A percentile compares a stretch with the other conserved stretches of the same genome.
Conservation (phyloP, 2,113 vertebrate genomes). For the Cyanistes caeruleus region DNA sequence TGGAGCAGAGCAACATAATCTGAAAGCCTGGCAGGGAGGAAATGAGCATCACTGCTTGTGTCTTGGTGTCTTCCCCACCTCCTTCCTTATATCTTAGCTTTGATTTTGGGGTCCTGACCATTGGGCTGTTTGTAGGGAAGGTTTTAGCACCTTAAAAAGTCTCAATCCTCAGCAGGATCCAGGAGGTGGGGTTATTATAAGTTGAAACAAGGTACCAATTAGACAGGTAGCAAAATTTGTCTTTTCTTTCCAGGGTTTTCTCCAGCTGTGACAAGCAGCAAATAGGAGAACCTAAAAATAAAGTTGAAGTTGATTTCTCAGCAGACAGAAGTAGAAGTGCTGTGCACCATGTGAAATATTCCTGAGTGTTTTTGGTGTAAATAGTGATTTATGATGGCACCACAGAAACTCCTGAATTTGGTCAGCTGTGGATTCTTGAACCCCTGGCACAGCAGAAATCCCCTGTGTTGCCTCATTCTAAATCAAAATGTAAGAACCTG, state of each 20-base stretch:
- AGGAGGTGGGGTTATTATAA: neutral
- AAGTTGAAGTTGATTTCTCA: neutral
- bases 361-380: constrained; percentile 18
- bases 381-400: constrained; percentile 12
- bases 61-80: neutral
- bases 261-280: neutral
- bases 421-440: constrained; percentile 6
- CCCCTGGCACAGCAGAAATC: neutral
- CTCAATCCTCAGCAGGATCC: neutral
- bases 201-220: neutral
- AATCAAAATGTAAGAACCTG: neutral
- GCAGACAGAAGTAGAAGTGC: neutral
- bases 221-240: neutral
- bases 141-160: neutral
- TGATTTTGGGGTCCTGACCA: neutral
- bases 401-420: neutral
- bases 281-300: neutral
- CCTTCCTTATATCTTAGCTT: neutral
- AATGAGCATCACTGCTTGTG: neutral
- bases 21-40: neutral
- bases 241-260: neutral
- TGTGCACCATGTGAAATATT: neutral
- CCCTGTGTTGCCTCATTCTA: neutral
- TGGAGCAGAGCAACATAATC: neutral
- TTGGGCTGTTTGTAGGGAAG: neutral